Conservation (phyloP, 2,113 vertebrate species). For the Synodontis membranacea region DNA sequence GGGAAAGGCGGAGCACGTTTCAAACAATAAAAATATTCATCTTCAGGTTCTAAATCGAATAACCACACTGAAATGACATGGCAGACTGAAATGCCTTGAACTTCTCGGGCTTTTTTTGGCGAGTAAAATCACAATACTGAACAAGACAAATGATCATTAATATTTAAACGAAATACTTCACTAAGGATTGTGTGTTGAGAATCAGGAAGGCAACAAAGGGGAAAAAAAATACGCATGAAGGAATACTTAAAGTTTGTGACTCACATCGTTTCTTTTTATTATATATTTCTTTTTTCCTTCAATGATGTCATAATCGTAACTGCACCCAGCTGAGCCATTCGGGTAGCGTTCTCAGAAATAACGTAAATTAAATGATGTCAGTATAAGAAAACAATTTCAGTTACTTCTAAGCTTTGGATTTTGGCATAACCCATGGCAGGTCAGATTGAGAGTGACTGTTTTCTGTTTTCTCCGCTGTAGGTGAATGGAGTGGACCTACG, state of each 20-base stretch:
- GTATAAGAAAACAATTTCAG: neutral
- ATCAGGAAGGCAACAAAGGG: neutral
- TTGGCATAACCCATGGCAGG: neutral
- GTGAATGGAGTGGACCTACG: constrained; percentile 93
- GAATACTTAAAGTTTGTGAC: neutral
- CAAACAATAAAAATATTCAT: neutral
- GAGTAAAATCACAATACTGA: neutral
- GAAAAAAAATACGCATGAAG: neutral
- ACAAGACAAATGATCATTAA: neutral
- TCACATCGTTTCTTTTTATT: neutral
- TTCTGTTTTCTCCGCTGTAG: constrained; percentile 61
- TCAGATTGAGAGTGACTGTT: neutral
- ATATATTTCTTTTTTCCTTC: neutral
- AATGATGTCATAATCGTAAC: neutral
- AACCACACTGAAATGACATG: neutral
- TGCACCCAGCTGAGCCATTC: neutral
- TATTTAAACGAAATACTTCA: neutral
- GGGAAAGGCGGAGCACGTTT: neutral
- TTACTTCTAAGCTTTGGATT: neutral
- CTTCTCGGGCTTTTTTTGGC: neutral
- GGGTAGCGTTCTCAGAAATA: no score
- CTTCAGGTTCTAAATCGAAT: neutral
- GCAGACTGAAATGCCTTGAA: neutral
- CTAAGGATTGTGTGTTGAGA: neutral
- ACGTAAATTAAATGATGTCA: neutral